These are phyloP conservation scores for Cecropterus lyciades DNA, from an alignment of 1,140 invertebrate species.

Conservation along the genomic window DNA sequence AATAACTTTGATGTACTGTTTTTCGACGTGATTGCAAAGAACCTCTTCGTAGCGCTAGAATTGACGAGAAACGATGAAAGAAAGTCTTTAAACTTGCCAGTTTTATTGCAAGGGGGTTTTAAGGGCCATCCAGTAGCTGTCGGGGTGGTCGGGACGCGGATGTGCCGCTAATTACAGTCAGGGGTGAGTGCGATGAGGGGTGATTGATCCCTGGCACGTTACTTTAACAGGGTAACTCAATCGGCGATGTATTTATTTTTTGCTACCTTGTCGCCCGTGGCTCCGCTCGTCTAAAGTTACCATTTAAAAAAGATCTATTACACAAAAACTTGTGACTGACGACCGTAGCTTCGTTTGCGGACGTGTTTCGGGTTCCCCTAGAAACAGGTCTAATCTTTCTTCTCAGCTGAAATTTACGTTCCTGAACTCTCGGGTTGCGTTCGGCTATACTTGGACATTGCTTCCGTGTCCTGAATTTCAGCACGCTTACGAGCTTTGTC, in stretches of 20 bases:
- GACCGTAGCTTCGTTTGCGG: no score
- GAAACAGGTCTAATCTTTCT: no score
- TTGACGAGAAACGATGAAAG: conserved; percentile 1
- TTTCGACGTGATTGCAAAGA: not conserved
- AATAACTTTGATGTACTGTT: not conserved
- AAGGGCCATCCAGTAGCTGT: not conserved
- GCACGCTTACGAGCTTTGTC: no score
- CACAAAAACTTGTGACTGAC: no score
- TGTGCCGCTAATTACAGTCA: conserved; percentile 2
- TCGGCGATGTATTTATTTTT: not conserved
- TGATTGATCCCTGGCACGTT: not conserved
- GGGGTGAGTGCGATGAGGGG: not conserved
- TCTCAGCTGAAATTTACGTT: no score
- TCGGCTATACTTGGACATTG: no score
- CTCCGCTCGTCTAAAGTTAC: no score
- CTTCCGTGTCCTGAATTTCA: no score
- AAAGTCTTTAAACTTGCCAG: conserved; percentile 5
- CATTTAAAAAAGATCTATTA: no score
- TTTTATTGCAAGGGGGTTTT: conserved; percentile 7
- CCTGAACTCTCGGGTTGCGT: no score
- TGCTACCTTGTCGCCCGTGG: no score
- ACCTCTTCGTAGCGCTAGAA: not conserved
- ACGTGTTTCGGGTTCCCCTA: no score
- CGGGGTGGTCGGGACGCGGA: not conserved
- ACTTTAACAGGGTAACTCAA: not conserved